These are phyloP conservation scores for Anastrepha ludens DNA, from an alignment of 1,140 invertebrate species.

Conservation along the genomic window DNA sequence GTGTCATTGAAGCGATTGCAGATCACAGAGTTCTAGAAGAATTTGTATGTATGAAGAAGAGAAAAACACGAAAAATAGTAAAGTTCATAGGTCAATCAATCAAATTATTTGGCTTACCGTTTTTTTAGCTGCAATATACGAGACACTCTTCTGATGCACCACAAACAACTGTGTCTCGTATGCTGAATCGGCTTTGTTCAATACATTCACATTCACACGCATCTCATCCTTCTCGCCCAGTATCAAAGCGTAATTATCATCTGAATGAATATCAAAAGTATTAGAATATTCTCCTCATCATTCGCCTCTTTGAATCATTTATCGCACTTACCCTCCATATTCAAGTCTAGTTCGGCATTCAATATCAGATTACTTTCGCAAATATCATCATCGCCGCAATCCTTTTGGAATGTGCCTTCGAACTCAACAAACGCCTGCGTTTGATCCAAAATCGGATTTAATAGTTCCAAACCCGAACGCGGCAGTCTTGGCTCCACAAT, in stretches of 20 bases:
- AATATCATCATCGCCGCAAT: conserved; percentile 92
- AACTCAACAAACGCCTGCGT: conserved; percentile 88
- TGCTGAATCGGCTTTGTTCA: conserved; percentile 90
- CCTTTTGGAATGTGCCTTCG: conserved; percentile 91
- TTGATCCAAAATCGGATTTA: conserved; percentile 90
- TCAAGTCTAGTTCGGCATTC: conserved; percentile 80
- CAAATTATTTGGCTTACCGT: conserved; percentile 64
- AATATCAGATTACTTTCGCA: conserved; percentile 91
- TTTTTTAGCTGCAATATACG: conserved; percentile 83
- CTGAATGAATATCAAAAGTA: conserved; percentile 61
- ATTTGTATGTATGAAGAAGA: not conserved
- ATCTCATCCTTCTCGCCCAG: conserved; percentile 87
- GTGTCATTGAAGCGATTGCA: conserved; percentile 85
- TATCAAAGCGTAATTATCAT: conserved; percentile 77
- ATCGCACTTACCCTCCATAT: conserved; percentile 68
- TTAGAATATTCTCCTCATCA: not conserved
- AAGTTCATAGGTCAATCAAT: not conserved
- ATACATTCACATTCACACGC: conserved; percentile 83
- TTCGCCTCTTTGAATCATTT: not conserved
- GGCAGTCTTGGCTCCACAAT: conserved; percentile 81
- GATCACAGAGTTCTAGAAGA: conserved; percentile 76
- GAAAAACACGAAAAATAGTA: not conserved
- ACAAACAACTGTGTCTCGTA: conserved; percentile 92
- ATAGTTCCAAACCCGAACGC: conserved; percentile 84
- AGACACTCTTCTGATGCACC: conserved; percentile 84